Conservation (phyloP, 2,797 vertebrate species). For the Otolemur crassicaudatus region DNA sequence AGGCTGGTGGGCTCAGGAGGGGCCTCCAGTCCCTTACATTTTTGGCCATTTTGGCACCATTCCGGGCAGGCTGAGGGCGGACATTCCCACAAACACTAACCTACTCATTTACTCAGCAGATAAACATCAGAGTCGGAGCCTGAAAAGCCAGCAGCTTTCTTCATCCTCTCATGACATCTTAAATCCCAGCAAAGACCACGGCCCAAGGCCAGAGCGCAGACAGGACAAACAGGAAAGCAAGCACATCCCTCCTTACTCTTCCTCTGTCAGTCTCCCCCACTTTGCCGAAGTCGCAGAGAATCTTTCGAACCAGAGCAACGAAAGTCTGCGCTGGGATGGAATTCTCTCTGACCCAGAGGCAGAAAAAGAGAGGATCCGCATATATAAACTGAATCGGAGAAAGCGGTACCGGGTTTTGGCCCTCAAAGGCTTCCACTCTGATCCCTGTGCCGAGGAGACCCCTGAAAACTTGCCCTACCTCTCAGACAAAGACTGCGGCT, state of each 20-base stretch:
- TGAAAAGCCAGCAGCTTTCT: constrained; percentile 23
- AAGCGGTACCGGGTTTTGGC: constrained; percentile 88
- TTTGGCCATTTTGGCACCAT: not conserved
- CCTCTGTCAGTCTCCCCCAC: not conserved
- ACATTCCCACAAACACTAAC: not conserved
- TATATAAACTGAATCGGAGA: constrained; percentile 91
- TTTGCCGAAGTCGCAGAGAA: not conserved
- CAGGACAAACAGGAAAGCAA: constrained; percentile 25
- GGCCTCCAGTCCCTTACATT: not conserved
- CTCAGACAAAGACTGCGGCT: rapidly evolving
- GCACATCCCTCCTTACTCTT: not conserved
- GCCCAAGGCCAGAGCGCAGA: constrained; percentile 37
- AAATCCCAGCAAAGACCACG: constrained; percentile 45
- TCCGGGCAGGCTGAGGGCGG: not conserved
- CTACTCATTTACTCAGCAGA: constrained; percentile 83
- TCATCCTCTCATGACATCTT: constrained; percentile 52
- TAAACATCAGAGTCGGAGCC: constrained; percentile 80
- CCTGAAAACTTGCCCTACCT: not conserved
- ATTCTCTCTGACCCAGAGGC: constrained; percentile 90
- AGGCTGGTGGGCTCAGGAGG: not conserved
- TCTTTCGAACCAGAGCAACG: constrained; percentile 72
- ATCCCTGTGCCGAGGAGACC: not conserved
- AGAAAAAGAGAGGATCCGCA: constrained; percentile 90
- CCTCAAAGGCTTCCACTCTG: constrained; percentile 81
- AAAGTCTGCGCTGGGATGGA: constrained; percentile 94